Evolutionary conservation across 2,797 vertebrate genomes (phyloP).

Genomic region (Sebastes aleutianus): DNA sequence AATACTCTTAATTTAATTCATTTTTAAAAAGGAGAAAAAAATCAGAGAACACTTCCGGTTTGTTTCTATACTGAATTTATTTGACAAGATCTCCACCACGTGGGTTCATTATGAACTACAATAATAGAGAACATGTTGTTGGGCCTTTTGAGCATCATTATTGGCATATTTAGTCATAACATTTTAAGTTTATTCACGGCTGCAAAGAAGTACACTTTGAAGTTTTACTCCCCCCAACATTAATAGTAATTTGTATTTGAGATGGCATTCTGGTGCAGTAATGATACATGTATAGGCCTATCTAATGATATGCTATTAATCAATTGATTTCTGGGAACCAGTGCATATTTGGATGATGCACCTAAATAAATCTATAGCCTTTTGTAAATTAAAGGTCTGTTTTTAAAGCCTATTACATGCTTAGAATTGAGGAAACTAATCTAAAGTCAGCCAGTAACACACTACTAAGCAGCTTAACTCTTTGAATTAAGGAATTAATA

Average conservation of each 20-base stretch:
- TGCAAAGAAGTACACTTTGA: background rate
- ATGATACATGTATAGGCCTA: background rate
- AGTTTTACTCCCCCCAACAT: background rate
- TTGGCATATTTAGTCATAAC: background rate
- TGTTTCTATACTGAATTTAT: background rate
- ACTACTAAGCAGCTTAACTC: background rate
- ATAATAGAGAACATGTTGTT: background rate
- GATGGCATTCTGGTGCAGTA: background rate
- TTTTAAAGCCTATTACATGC: background rate
- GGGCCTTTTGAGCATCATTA: background rate
- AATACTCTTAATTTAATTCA: background rate
- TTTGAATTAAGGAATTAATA: too few species aligned
- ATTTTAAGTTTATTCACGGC: background rate
- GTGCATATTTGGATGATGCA: background rate
- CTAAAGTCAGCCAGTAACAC: background rate
- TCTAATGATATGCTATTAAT: background rate
- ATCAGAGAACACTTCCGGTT: background rate
- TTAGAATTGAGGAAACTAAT: background rate
- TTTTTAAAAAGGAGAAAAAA: background rate
- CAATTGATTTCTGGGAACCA: background rate
- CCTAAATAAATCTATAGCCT: accelerated
- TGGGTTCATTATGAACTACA: conserved; percentile 16
- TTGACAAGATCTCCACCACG: background rate
- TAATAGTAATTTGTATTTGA: background rate
- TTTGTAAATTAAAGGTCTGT: background rate